These are phyloP conservation scores for Catotricha subobsoleta DNA, from an alignment of 2,888 invertebrate genomes.

Conservation along the genomic window DNA sequence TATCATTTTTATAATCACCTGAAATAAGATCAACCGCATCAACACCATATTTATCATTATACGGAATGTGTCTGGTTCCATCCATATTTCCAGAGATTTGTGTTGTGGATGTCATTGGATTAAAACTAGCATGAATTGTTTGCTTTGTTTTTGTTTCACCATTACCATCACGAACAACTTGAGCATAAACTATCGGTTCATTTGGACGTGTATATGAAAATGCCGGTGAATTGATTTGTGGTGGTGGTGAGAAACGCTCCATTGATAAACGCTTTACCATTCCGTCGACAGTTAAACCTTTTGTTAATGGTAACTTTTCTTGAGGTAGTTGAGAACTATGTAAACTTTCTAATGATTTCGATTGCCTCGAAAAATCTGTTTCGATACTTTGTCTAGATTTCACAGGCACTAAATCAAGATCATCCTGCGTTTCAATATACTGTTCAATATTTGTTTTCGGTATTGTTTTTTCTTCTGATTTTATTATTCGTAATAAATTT, in stretches of 20 bases:
- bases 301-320: constrained; percentile 47
- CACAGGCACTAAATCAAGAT: background rate
- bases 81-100: background rate
- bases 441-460: background rate
- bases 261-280: constrained; percentile 58
- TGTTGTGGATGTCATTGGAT: constrained; percentile 14
- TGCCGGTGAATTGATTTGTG: constrained; percentile 56
- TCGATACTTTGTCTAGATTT: background rate
- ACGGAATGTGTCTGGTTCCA: too few relatives aligned
- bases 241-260: constrained; percentile 48
- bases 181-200: constrained; percentile 56
- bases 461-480: constrained; percentile 1
- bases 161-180: constrained; percentile 39
- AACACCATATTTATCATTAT: constrained; percentile 11
- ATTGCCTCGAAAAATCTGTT: constrained; percentile 16
- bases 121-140: constrained; percentile 35
- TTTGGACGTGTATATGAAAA: constrained; percentile 55
- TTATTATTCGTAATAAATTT: background rate
- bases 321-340: constrained; percentile 56
- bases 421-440: background rate
- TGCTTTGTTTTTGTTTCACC: constrained; percentile 23
- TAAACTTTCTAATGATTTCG: constrained; percentile 39
- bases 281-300: constrained; percentile 54
- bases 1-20: background rate
- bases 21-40: constrained; percentile 30